Evolutionary conservation across 1,140 invertebrate genomes (phyloP), one percentile per base, ranked within the genome.

Genomic region (Drosophila fuyamai): DNA sequence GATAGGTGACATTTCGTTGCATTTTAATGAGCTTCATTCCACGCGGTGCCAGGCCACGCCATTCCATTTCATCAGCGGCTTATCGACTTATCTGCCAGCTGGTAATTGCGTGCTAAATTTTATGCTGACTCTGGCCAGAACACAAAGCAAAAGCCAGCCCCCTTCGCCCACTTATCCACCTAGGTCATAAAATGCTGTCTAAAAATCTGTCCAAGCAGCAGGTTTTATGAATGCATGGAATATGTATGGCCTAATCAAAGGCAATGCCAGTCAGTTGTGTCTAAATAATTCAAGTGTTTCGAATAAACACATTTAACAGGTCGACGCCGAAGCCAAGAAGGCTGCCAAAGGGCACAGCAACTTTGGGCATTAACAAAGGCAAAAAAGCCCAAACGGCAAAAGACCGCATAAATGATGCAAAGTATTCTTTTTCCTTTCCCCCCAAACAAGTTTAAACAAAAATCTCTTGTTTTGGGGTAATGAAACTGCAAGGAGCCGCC

Each of bases 1-100:
- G 84, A 89, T 89, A 89, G 88, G 81, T 89, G 77, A 89, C 85
- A 89, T 90, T 89, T 89, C 85, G 84, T 89, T 89, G 84, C 84
- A 89, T 89, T 89, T 89, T 89, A 89, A 89, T 89, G 84, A 89
- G 84, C 66, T 79, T 79, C 81, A 84, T 81, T 89, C 76, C 65
- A 63, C 41, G 43, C 38, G 8, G 14, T 40, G 23, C 18, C 38
- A 27, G 8, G 29, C 29, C 29, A 83, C 71, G 76, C 88, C 74
- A 70, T 54, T 57, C 41, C 54, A 48, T 65, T 71, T 60, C 66
- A 46, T 57, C 47, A 51, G 66, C 57, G 18, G 65, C 53, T 68
- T 62, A 54, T 46, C 79, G 65, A 82, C 79, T 88, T 88, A 83
- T 88, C 83, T 68, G 58, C 32, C 36, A 32, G 36, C 60, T 71